A percentile compares a stretch with the other conserved stretches of the same genome.
Conservation (phyloP, 2,888 invertebrate genomes). For the Stomorhina lunata region DNA sequence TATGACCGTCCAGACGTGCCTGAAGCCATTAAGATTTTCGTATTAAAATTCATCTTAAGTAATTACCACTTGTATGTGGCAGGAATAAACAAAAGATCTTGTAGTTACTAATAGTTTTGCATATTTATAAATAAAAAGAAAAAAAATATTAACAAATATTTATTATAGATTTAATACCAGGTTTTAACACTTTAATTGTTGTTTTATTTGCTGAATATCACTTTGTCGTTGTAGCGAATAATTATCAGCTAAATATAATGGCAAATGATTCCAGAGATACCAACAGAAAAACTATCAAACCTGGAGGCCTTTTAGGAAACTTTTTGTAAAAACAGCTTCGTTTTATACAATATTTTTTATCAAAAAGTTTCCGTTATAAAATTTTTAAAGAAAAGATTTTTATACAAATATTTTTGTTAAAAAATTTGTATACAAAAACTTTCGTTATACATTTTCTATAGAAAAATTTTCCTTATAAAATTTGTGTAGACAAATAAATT, state of each 20-base stretch:
- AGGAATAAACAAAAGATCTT: conserved; percentile 29
- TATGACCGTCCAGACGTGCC: conserved; percentile 44
- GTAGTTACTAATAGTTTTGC: not conserved
- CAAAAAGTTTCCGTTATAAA: too few relatives aligned
- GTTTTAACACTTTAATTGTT: conserved; percentile 21
- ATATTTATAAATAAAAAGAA: not conserved
- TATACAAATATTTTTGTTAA: too few relatives aligned
- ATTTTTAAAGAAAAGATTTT: too few relatives aligned
- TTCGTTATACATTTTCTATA: too few relatives aligned
- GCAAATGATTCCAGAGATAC: conserved; percentile 23
- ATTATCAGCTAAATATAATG: conserved; percentile 46
- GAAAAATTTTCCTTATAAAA: too few relatives aligned
- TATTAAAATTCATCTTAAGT: conserved; percentile 51
- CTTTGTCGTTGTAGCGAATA: not conserved
- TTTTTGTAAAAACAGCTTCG: too few relatives aligned
- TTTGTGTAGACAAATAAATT: too few relatives aligned
- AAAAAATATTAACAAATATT: conserved; percentile 25
- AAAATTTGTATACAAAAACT: too few relatives aligned
- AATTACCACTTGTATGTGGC: conserved; percentile 53
- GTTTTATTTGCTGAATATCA: conserved; percentile 27
- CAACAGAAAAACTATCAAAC: too few relatives aligned
- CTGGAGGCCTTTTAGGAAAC: too few relatives aligned
- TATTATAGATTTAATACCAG: conserved; percentile 34
- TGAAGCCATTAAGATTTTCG: conserved; percentile 13
- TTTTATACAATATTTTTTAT: too few relatives aligned